Conservation (phyloP, 1,140 invertebrate species). For the Oncopeltus fasciatus region DNA sequence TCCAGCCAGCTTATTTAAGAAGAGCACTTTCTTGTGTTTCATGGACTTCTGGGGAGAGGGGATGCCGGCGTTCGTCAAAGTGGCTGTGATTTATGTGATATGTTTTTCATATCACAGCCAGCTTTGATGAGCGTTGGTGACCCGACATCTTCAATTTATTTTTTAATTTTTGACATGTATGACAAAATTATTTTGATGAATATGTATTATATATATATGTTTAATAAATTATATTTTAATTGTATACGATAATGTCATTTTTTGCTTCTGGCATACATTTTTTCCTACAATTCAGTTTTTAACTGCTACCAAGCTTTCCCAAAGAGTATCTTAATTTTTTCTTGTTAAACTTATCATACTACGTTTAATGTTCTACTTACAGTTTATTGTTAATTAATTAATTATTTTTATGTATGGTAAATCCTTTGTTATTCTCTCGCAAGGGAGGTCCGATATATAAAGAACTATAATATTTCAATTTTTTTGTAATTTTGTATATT, state of each 20-base stretch:
- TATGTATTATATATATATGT: not conserved
- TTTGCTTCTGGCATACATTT: too few species aligned
- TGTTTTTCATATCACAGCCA: constrained; percentile 56
- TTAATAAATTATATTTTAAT: not conserved
- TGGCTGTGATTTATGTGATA: constrained; percentile 42
- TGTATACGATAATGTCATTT: constrained; percentile 17
- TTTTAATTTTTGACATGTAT: not conserved
- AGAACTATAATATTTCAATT: too few species aligned
- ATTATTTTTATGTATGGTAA: too few species aligned
- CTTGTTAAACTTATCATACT: too few species aligned
- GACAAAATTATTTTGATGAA: not conserved
- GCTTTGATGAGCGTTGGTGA: constrained; percentile 56
- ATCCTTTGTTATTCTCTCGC: too few species aligned
- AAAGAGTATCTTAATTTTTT: too few species aligned
- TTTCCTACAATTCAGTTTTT: too few species aligned
- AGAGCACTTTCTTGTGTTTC: not conserved
- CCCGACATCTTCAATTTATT: not conserved
- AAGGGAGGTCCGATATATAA: too few species aligned
- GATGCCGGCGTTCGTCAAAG: constrained; percentile 31
- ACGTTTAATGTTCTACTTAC: too few species aligned
- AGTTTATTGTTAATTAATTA: too few species aligned
- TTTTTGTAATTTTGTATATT: too few species aligned
- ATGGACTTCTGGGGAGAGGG: not conserved
- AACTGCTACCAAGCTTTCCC: too few species aligned
- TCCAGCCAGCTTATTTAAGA: not conserved